These are phyloP conservation scores for Neodon shergylaensis DNA, from an alignment of 2,113 vertebrate species.

Conservation along the genomic window DNA sequence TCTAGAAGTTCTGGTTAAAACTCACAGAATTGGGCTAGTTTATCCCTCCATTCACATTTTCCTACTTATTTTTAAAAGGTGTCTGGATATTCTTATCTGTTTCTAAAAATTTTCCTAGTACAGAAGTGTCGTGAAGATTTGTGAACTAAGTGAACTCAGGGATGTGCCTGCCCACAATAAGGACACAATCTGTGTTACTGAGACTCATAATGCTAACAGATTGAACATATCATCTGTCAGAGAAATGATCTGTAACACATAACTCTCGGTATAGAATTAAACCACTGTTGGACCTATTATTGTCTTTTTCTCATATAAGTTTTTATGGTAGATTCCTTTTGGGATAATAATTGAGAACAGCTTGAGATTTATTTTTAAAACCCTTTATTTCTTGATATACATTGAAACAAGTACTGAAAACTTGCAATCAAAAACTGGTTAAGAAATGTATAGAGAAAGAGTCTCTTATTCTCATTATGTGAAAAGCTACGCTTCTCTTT, in stretches of 20 bases:
- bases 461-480: neutral
- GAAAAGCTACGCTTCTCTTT: neutral
- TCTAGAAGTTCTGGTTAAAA: neutral
- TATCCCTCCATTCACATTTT: neutral
- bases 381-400: neutral
- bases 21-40: neutral
- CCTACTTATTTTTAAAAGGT: neutral
- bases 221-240: neutral
- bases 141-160: neutral
- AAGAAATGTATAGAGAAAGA: neutral
- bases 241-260: neutral
- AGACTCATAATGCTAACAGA: neutral
- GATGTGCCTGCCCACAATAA: neutral
- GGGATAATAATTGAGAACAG: accelerated
- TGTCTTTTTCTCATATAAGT: neutral
- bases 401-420: neutral
- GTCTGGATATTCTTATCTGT: neutral
- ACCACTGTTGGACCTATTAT: neutral
- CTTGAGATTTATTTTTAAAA: neutral
- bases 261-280: neutral
- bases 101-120: neutral
- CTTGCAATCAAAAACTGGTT: neutral
- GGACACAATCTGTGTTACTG: neutral
- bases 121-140: neutral
- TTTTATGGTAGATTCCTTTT: neutral